A percentile compares a stretch with the other conserved stretches of the same genome.
Evolutionary conservation across 2,797 vertebrate species (phyloP).

Genomic region (Helostoma temminkii): DNA sequence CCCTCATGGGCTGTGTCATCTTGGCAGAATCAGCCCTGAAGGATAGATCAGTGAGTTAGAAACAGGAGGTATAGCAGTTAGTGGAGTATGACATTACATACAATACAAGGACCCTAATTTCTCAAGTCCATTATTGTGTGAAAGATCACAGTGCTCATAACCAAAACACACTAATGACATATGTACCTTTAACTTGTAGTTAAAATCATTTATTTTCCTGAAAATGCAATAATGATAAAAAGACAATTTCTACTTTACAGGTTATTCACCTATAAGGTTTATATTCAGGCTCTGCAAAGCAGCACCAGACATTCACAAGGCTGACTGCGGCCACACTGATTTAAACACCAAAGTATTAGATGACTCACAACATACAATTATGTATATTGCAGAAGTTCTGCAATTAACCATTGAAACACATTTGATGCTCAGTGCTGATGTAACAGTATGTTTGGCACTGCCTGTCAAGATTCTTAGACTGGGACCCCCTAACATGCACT

Average conservation of each 20-base stretch:
- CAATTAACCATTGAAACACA: slow-evolving; percentile 17
- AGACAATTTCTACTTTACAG: background rate
- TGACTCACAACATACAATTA: too few species aligned
- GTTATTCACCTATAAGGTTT: background rate
- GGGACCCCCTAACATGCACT: background rate
- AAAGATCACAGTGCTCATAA: background rate
- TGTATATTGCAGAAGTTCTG: too few species aligned
- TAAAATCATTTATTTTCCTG: background rate
- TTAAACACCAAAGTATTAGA: slow-evolving; percentile 8
- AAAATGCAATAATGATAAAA: too few species aligned
- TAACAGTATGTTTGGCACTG: slow-evolving; percentile 22
- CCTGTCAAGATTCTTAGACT: too few species aligned
- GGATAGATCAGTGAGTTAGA: slow-evolving; percentile 36
- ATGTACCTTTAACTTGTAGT: background rate
- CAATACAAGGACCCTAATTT: background rate
- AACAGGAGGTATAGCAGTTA: slow-evolving; percentile 11
- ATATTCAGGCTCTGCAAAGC: too few species aligned
- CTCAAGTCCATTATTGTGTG: background rate
- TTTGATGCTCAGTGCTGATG: slow-evolving; percentile 25
- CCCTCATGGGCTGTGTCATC: slow-evolving; percentile 91
- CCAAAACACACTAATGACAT: too few species aligned
- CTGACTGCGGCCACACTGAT: slow-evolving; percentile 13
- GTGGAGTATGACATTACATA: slow-evolving; percentile 12
- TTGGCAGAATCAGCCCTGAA: slow-evolving; percentile 90
- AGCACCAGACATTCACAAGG: too few species aligned